These are phyloP conservation scores for Pachypeltis micranthus DNA, from an alignment of 1,140 invertebrate species.

Conservation along the genomic window DNA sequence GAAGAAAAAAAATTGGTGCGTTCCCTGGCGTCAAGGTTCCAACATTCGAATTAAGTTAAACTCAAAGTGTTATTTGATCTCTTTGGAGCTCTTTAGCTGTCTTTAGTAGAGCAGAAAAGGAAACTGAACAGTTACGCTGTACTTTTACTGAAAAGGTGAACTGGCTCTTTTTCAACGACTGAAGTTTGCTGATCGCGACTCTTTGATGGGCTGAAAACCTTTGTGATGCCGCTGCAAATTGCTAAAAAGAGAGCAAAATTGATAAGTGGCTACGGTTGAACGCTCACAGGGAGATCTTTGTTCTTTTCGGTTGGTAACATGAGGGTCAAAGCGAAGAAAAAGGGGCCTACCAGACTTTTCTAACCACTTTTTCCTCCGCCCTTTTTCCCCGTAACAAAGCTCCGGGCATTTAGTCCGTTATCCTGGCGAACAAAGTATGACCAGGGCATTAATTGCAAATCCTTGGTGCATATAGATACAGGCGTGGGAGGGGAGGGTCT, in stretches of 20 bases:
- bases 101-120: background rate
- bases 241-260: slow-evolving; percentile 5
- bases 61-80: slow-evolving; percentile 6
- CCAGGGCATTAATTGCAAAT: slow-evolving; percentile 11
- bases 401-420: slow-evolving; percentile 6
- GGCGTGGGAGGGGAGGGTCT: background rate
- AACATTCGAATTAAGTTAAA: background rate
- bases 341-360: background rate
- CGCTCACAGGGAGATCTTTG: background rate
- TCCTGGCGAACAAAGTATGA: slow-evolving; percentile 4
- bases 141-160: background rate
- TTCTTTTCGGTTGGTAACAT: background rate
- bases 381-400: background rate
- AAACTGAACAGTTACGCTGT: slow-evolving; percentile 2
- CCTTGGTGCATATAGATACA: slow-evolving; percentile 13
- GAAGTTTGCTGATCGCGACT: slow-evolving; percentile 2
- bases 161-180: background rate
- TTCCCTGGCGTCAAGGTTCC: background rate
- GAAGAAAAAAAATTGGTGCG: background rate
- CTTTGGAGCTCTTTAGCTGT: background rate
- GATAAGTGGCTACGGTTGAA: slow-evolving; percentile 8
- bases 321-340: background rate
- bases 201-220: background rate
- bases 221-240: background rate
- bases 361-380: background rate